phyloP scores from a whole-genome alignment of 2,888 invertebrate species.

The Pseudanteris insignis region DNA sequence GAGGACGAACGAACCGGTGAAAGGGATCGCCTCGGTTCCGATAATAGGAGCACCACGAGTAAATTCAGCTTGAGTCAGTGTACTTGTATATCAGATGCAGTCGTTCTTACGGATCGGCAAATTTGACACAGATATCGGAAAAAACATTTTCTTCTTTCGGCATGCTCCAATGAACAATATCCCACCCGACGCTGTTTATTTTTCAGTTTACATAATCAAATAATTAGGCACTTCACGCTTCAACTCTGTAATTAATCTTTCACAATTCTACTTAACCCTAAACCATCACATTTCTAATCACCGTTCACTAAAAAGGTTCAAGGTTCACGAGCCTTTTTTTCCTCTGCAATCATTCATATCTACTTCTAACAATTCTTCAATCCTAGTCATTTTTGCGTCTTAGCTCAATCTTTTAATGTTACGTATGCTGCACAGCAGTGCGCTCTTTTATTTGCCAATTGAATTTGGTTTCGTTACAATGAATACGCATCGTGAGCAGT shows the following conservation, averaged over 20 bases:
- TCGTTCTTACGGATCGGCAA: conserved; percentile 4
- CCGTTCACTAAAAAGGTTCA: conserved; percentile 25
- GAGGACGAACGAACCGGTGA: conserved; percentile 40
- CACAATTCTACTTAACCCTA: conserved; percentile 22
- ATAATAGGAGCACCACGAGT: conserved; percentile 39
- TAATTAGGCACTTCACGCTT: conserved; percentile 5
- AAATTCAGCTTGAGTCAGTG: conserved; percentile 18
- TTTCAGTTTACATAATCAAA: conserved; percentile 15
- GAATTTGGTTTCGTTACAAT: no score
- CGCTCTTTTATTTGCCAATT: no score
- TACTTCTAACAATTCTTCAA: neutral
- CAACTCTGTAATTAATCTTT: conserved; percentile 16
- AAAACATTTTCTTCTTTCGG: neutral
- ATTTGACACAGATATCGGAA: conserved; percentile 3
- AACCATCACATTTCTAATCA: conserved; percentile 21
- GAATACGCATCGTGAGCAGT: no score
- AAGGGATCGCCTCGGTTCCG: conserved; percentile 43
- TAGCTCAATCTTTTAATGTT: no score
- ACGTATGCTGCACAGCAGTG: no score
- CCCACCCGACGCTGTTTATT: neutral
- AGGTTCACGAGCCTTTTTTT: conserved; percentile 21
- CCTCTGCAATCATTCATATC: no score
- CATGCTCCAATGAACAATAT: neutral
- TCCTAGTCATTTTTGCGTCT: neutral
- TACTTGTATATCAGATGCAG: conserved; percentile 7